Percentiles rank a stretch among this genome's conserved stretches.
phyloP scores from a whole-genome alignment of 2,888 invertebrate genomes.

The Pterobdella sp. region DNA sequence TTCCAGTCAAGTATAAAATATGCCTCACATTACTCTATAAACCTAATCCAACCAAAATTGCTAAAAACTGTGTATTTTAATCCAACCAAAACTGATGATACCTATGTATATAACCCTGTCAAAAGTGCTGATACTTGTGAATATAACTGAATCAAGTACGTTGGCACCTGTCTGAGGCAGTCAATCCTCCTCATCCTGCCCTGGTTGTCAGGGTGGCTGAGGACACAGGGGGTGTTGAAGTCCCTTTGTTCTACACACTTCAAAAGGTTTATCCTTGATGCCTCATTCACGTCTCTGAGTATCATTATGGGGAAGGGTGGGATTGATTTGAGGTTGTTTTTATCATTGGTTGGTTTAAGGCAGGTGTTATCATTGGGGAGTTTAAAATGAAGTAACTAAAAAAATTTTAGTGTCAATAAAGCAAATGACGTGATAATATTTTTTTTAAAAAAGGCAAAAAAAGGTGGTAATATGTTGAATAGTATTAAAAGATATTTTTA shows the following conservation, averaged over 20 bases:
- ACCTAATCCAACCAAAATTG: no score
- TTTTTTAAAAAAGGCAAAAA: no score
- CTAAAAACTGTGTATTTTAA: no score
- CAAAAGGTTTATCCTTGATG: not conserved
- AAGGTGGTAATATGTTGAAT: no score
- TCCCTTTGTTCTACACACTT: slow-evolving; percentile 1
- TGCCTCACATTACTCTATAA: no score
- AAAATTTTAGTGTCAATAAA: not conserved
- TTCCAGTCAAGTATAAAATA: no score
- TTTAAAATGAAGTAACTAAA: not conserved
- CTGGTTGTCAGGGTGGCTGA: slow-evolving; percentile 22
- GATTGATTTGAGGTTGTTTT: not conserved
- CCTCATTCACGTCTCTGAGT: slow-evolving; percentile 9
- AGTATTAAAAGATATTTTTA: no score
- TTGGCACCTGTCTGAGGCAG: slow-evolving; percentile 23
- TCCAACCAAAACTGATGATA: no score
- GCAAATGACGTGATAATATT: no score
- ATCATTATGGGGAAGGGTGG: not conserved
- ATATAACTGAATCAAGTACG: not conserved
- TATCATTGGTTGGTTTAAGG: not conserved
- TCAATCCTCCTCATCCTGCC: slow-evolving; percentile 29
- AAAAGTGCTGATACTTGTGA: not conserved
- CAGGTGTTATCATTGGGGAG: not conserved
- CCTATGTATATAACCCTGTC: not conserved
- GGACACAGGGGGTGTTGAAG: not conserved